A percentile compares a stretch with the other conserved stretches of the same genome.
Conservation (phyloP, 2,888 invertebrate genomes). For the Aplocera efformata region DNA sequence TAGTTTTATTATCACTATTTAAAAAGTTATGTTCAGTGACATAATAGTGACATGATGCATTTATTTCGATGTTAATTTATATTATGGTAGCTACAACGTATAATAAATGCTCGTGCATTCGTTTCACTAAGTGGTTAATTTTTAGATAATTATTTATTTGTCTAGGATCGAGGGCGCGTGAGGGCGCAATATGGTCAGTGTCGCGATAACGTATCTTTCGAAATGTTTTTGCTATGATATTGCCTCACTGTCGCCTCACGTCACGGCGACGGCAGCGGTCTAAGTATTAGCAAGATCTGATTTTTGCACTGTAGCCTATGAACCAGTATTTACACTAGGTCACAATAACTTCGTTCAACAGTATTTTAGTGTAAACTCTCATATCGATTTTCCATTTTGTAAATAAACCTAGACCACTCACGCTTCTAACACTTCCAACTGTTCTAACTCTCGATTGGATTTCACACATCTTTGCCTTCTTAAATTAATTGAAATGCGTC, state of each 20-base stretch:
- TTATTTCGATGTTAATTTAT: constrained; percentile 79
- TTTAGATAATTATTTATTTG: constrained; percentile 73
- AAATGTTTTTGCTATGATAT: constrained; percentile 46
- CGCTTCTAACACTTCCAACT: constrained; percentile 46
- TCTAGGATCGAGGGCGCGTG: constrained; percentile 43
- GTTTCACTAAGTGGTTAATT: constrained; percentile 67
- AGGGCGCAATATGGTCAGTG: constrained; percentile 47
- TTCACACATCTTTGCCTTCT: constrained; percentile 77
- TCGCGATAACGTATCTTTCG: constrained; percentile 53
- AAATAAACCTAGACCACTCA: constrained; percentile 48
- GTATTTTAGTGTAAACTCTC: constrained; percentile 70
- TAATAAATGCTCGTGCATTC: constrained; percentile 69
- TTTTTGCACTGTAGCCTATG: constrained; percentile 54
- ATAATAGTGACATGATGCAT: constrained; percentile 79
- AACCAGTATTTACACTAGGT: constrained; percentile 66
- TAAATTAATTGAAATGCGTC: constrained; percentile 74
- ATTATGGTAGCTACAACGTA: constrained; percentile 76
- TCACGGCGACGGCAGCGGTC: constrained; percentile 41
- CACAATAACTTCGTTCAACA: constrained; percentile 62
- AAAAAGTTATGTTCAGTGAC: constrained; percentile 71
- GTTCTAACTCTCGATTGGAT: constrained; percentile 61
- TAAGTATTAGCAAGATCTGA: constrained; percentile 69
- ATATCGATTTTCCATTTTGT: constrained; percentile 58
- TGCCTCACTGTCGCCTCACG: constrained; percentile 47
- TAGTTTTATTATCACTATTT: constrained; percentile 67